Base-by-base conservation (phyloP, 1,140 invertebrate genomes). In the Halictus rubicundus region DNA sequence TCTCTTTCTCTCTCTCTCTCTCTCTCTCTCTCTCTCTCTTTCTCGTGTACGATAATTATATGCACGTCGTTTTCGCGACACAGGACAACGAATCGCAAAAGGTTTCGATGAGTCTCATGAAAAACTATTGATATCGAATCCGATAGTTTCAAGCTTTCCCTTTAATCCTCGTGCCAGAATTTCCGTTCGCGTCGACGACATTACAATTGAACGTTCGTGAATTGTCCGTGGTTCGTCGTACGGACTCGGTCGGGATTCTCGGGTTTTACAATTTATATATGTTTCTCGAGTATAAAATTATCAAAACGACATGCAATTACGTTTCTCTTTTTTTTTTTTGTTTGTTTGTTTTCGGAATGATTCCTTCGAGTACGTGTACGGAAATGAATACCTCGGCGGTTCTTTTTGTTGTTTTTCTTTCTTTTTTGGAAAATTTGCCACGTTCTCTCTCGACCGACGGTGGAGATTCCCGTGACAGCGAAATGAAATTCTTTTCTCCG, bases 231-330 rank as follows among this genome's bases (percentile, higher is more conserved):
- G 25, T 54, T 21, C 25, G 23, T 52, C 16, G 1, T 27, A 49
- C 23, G 10, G 12, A 64, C n/a, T 21, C 12, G 10, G 16, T 10
- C 2, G 16, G 25, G 25, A 25, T 21, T 7, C 9, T 21, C 14
- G 10, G 3, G 27, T 52, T 70, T 52, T 12, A 52, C n/a, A 19
- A n/a, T 25, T 66, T 42, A 12, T 14, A 46, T 46, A 27, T 32
- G 32, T 32, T 52, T 8, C 3, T 61, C 59, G 1, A 39, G 27
- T 78, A 78, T 71, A 78, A 78, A 78, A 78, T 78, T 71, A 78
- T 71, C 68, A 71, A 78, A 78, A 71, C 32, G 66, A 71, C 75
- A 63, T 70, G 75, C 75, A 52, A 61, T 61, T 52, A 25, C 9
- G n/a, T n/a, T n/a, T n/a, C n/a, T n/a, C n/a, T n/a, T n/a, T n/a